phyloP scores from a whole-genome alignment of 2,888 invertebrate species.

The Bugula neritina region DNA sequence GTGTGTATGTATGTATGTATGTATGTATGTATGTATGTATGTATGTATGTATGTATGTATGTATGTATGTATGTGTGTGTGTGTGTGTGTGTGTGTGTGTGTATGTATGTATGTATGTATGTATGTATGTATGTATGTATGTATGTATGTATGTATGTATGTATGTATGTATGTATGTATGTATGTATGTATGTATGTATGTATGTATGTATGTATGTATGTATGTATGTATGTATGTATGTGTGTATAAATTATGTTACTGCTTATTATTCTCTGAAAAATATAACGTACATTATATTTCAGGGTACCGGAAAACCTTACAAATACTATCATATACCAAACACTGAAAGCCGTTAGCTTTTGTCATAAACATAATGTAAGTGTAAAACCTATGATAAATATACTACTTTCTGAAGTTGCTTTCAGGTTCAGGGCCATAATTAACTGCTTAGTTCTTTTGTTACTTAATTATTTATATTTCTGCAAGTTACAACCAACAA shows the following conservation, averaged over 20 bases:
- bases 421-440: too few species aligned
- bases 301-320: conserved; percentile 72
- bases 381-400: too few species aligned
- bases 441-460: too few species aligned
- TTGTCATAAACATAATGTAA: conserved; percentile 83
- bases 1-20: neutral
- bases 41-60: neutral
- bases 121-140: neutral
- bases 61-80: neutral
- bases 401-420: too few species aligned
- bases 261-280: too few species aligned
- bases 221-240: conserved; percentile 18
- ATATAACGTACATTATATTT: too few species aligned
- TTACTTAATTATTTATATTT: too few species aligned
- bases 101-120: neutral
- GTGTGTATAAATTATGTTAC: conserved; percentile 5
- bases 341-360: conserved; percentile 89
- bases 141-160: neutral
- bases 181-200: conserved; percentile 28
- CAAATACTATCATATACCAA: conserved; percentile 90
- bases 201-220: conserved; percentile 29
- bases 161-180: neutral
- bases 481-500: too few species aligned
- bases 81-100: neutral
- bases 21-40: neutral